Base-by-base conservation (phyloP, 2,113 vertebrate species). In the Fregetta grallaria region DNA sequence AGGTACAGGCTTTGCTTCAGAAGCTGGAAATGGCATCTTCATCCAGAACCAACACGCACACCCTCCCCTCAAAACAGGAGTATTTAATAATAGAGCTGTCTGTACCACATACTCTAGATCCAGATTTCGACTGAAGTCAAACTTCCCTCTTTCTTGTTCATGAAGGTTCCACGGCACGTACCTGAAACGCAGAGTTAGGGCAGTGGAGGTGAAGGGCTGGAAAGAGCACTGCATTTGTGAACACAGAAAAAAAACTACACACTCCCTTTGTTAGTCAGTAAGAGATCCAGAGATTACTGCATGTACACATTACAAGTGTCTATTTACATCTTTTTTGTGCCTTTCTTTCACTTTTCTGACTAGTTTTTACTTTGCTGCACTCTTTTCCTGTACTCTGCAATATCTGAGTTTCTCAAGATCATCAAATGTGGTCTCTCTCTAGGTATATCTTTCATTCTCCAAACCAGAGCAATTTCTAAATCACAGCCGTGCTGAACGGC, bases 161-260 rank as follows among this genome's bases (percentile, higher is more conserved):
- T 99, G 99, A 34, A 99, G 98, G 96, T 98, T 99, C 99, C 99
- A 99, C 0, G 99, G 98, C 50, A 99, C 99, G 1, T 98, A 98
- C 87, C 99, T 99, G 96, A 34, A 97, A 68, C 6, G 71, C 49
- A 85, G 45, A 59, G 55, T 2, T 2, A 77, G 55, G 79, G 42
- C 55, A 76, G 63, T 0, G 52, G 11, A 66, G 53, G 30, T 14
- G 30, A 77, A 77, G 52, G 47, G 34, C 29, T 70, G 30, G 7
- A 50, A 80, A 52, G 7, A 20, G 40, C 52, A 18, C 13, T 17
- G 25, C 38, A 8, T 29, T 44, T 30, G 29, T 34, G 38, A 52
- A 76, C 20, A 49, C 63, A 56, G 56, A n/a, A 36, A 62, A 26
- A 42, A 63, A 15, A 9, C 50, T 20, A 10, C 1, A 20, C 10